Evolutionary conservation across 2,888 invertebrate genomes (phyloP).

Genomic region (Acanthosoma haemorrhoidale): DNA sequence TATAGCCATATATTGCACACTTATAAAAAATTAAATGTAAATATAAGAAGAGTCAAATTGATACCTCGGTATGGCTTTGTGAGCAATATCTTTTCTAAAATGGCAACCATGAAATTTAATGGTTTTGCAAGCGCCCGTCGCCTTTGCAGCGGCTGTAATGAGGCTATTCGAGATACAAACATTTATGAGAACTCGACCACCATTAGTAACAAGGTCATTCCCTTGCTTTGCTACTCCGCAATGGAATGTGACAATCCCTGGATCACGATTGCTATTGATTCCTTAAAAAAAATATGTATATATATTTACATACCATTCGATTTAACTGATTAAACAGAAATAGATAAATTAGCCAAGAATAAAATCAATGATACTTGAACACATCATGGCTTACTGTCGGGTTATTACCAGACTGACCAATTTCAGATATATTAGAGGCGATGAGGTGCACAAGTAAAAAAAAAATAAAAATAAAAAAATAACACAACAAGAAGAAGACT

Average conservation of each 20-base stretch:
- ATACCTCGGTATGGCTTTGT: slow-evolving; percentile 76
- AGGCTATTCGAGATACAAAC: slow-evolving; percentile 66
- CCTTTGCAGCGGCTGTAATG: slow-evolving; percentile 64
- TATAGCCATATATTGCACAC: too few relatives aligned
- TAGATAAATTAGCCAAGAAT: neutral
- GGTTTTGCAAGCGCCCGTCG: slow-evolving; percentile 63
- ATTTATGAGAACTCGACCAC: slow-evolving; percentile 82
- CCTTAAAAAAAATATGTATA: slow-evolving; percentile 47
- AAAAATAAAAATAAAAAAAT: too few relatives aligned
- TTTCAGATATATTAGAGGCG: too few relatives aligned
- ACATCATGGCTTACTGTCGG: too few relatives aligned
- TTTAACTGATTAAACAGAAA: neutral
- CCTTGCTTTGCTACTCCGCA: slow-evolving; percentile 68
- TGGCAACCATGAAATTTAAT: slow-evolving; percentile 82
- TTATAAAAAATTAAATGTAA: too few relatives aligned
- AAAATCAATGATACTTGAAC: too few relatives aligned
- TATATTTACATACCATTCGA: neutral
- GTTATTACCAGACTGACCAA: too few relatives aligned
- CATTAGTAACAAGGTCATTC: slow-evolving; percentile 67
- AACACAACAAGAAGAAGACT: too few relatives aligned
- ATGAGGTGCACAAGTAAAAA: too few relatives aligned
- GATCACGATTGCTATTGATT: slow-evolving; percentile 52
- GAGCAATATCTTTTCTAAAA: slow-evolving; percentile 83
- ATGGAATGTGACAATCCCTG: slow-evolving; percentile 68
- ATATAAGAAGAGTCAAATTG: too few relatives aligned